These are phyloP conservation scores for Oscheius onirici DNA, from an alignment of 2,888 invertebrate genomes.

Conservation along the genomic window DNA sequence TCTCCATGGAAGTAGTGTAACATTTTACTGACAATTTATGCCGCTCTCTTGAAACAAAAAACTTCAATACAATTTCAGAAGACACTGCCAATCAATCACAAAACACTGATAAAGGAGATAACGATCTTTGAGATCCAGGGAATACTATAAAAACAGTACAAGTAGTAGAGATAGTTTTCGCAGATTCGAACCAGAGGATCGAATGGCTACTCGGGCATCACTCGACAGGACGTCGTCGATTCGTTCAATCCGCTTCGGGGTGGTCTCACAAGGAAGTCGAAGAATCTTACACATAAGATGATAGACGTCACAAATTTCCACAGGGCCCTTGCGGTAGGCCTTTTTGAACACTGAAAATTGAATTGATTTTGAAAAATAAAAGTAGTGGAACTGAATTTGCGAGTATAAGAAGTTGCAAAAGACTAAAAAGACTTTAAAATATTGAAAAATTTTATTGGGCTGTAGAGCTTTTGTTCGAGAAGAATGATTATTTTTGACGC, in stretches of 20 bases:
- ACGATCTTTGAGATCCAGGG: conserved; percentile 1
- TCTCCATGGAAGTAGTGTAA: too few relatives aligned
- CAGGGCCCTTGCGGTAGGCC: conserved; percentile 46
- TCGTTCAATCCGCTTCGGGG: conserved; percentile 46
- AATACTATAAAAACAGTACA: background rate
- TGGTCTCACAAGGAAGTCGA: conserved; percentile 49
- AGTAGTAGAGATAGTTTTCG: background rate
- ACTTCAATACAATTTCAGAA: too few relatives aligned
- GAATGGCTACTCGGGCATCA: conserved; percentile 48
- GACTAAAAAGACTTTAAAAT: too few relatives aligned
- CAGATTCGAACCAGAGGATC: conserved; percentile 13
- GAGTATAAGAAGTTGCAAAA: background rate
- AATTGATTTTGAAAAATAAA: too few relatives aligned
- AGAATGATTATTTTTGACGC: too few relatives aligned
- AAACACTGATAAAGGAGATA: too few relatives aligned
- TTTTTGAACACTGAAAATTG: conserved; percentile 55
- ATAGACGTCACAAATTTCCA: conserved; percentile 56
- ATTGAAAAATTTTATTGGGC: too few relatives aligned
- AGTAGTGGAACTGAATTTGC: background rate
- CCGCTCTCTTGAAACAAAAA: too few relatives aligned
- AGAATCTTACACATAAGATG: conserved; percentile 55
- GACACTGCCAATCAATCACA: too few relatives aligned
- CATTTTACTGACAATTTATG: too few relatives aligned
- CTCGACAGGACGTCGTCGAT: conserved; percentile 53
- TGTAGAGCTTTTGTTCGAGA: too few relatives aligned